Base-by-base conservation (phyloP, 2,113 vertebrate genomes). In the Archocentrus centrarchus region DNA sequence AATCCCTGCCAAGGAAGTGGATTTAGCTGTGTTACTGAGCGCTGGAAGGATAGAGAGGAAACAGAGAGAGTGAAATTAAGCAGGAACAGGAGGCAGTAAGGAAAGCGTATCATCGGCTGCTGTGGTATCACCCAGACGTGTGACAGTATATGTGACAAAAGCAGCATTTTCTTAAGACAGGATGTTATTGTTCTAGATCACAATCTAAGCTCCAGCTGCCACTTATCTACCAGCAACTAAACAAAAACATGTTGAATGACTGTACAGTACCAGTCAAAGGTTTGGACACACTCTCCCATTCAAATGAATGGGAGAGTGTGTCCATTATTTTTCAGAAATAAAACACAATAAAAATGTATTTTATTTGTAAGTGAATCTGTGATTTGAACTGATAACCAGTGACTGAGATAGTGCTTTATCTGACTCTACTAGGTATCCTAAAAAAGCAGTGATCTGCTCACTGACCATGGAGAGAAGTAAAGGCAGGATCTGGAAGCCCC, bases 1-100 rank as follows among this genome's bases (percentile, higher is more conserved):
- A 7, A 63, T 62, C n/a, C 22, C 62, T 76, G 87, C 60, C 68
- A 62, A 77, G 13, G 17, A 62, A 22, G 44, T 57, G 79, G 39
- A 60, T 60, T 53, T 55, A 64, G 37, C 27, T 37, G 59, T 57
- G 63, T 78, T 2, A 2, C 60, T 68, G 60, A 77, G 55, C 8
- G 18, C 27, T 75, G 62, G 44, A n/a, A 59, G 41, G 76, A 80
- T 35, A 70, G 30, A 63, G 47, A 61, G 44, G 64, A 79, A 59
- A 64, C 79, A 79, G 14, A 53, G 60, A 53, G 60, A 73, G 39
- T 61, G 59, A 77, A 58, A 70, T 73, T 27, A 44, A 37, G 44
- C 59, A 83, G 62, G 11, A 81, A 35, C 11, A 37, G 66, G 8
- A 3, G 47, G 47, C 27, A 9, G 24, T 10, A 14, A 22, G 11